Evolutionary conservation across 2,113 vertebrate species (phyloP).

Genomic region (Petrocephalus microphthalmus): DNA sequence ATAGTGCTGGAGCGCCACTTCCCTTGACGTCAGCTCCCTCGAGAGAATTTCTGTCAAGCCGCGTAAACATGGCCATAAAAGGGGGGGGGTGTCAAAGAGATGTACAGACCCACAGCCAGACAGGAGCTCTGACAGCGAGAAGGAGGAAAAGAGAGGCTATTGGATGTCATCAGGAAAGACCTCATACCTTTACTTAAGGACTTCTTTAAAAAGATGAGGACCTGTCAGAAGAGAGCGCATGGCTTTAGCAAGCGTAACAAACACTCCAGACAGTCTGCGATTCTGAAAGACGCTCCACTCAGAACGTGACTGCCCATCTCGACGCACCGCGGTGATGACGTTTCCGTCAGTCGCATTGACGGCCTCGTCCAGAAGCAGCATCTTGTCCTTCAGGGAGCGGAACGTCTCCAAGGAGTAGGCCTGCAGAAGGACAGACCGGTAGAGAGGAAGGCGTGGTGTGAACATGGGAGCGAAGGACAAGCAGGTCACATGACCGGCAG

Average conservation of each 20-base stretch:
- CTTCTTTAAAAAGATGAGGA: slow-evolving; percentile 85
- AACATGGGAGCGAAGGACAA: background rate
- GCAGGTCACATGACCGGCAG: background rate
- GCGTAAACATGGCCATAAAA: background rate
- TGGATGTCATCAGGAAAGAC: background rate
- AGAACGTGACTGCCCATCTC: background rate
- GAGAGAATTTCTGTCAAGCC: slow-evolving; percentile 73
- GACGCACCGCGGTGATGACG: slow-evolving; percentile 82
- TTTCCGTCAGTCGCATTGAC: slow-evolving; percentile 82
- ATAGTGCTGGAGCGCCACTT: slow-evolving; percentile 80
- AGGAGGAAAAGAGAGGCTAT: background rate
- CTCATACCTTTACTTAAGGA: slow-evolving; percentile 80
- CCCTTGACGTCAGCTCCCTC: slow-evolving; percentile 76
- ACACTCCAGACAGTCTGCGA: background rate
- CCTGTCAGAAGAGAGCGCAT: slow-evolving; percentile 52
- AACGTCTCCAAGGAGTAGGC: slow-evolving; percentile 81
- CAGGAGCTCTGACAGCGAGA: background rate
- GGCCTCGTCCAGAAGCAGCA: slow-evolving; percentile 79
- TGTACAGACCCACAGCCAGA: background rate
- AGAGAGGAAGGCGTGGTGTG: background rate
- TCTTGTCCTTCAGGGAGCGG: slow-evolving; percentile 83
- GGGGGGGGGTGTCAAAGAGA: background rate
- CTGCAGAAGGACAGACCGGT: slow-evolving; percentile 42
- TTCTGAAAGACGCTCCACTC: background rate
- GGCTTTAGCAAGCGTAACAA: background rate